These are phyloP conservation scores for Leptodactylus fallax DNA, from an alignment of 2,797 vertebrate genomes.

Conservation along the genomic window DNA sequence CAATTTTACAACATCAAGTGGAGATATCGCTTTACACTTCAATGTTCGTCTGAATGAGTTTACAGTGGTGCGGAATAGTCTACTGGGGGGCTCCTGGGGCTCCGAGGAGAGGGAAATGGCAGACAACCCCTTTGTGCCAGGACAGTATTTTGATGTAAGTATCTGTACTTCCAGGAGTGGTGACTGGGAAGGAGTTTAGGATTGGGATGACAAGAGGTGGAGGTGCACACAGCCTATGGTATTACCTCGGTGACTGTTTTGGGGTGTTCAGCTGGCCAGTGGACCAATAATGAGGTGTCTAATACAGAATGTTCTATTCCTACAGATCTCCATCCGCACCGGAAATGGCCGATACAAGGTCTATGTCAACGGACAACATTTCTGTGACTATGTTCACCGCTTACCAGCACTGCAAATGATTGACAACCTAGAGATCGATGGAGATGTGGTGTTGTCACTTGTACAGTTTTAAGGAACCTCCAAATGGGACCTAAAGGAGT, in stretches of 20 bases:
- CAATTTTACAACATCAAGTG: conserved; percentile 75
- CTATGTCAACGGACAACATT: conserved; percentile 80
- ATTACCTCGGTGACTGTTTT: background rate
- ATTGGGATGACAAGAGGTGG: background rate
- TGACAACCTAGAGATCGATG: conserved; percentile 77
- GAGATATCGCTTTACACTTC: conserved; percentile 80
- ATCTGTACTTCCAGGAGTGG: background rate
- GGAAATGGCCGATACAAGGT: conserved; percentile 81
- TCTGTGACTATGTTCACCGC: conserved; percentile 81
- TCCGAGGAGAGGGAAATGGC: conserved; percentile 75
- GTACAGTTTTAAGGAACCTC: conserved; percentile 77
- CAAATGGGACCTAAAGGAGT: too few species aligned
- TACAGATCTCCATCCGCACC: conserved; percentile 84
- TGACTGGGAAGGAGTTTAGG: background rate
- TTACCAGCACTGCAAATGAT: conserved; percentile 72
- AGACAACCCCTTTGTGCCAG: conserved; percentile 80
- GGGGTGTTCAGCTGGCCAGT: background rate
- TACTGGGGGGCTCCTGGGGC: conserved; percentile 78
- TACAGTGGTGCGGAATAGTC: conserved; percentile 80
- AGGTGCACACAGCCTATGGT: background rate
- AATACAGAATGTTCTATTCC: background rate
- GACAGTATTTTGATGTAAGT: conserved; percentile 87
- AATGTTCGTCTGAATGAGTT: conserved; percentile 75
- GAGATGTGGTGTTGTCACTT: conserved; percentile 82
- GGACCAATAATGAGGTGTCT: background rate